phyloP scores from a whole-genome alignment of 2,888 invertebrate genomes.

The Heteromurus nitidus region DNA sequence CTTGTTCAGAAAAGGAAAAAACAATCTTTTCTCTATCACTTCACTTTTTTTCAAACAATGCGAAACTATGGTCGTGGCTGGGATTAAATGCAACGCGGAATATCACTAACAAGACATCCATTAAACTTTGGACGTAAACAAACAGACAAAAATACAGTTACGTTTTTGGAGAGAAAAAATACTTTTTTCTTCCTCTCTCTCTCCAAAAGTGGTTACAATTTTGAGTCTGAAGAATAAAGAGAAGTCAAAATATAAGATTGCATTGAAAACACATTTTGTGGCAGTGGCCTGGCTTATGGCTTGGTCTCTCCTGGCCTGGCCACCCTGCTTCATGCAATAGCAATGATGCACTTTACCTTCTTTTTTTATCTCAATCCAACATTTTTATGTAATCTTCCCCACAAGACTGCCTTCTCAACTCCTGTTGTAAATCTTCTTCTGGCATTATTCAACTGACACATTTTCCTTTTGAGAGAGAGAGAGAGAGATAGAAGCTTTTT shows the following conservation, averaged over 20 bases:
- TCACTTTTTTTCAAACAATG: no score
- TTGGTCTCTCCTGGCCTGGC: no score
- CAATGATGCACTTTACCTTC: conserved; percentile 7
- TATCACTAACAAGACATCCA: no score
- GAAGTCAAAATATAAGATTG: neutral
- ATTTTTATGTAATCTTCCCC: conserved; percentile 54
- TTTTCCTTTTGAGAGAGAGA: conserved; percentile 52
- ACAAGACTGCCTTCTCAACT: conserved; percentile 23
- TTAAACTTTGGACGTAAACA: neutral
- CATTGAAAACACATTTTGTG: neutral
- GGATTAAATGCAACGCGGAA: no score
- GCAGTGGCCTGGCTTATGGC: no score
- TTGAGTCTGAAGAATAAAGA: neutral
- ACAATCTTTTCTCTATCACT: no score
- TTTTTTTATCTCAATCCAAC: conserved; percentile 43
- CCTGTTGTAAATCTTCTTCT: conserved; percentile 56
- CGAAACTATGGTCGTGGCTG: no score
- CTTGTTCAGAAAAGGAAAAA: no score
- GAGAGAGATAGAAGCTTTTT: neutral
- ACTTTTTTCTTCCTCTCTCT: neutral
- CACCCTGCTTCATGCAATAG: no score
- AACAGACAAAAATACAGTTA: neutral
- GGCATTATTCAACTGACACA: conserved; percentile 53
- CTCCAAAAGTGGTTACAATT: neutral
- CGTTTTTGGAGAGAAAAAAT: neutral